Evolutionary conservation across 2,888 invertebrate species (phyloP), one percentile per base, ranked within the genome.

Genomic region (Blera fallax): DNA sequence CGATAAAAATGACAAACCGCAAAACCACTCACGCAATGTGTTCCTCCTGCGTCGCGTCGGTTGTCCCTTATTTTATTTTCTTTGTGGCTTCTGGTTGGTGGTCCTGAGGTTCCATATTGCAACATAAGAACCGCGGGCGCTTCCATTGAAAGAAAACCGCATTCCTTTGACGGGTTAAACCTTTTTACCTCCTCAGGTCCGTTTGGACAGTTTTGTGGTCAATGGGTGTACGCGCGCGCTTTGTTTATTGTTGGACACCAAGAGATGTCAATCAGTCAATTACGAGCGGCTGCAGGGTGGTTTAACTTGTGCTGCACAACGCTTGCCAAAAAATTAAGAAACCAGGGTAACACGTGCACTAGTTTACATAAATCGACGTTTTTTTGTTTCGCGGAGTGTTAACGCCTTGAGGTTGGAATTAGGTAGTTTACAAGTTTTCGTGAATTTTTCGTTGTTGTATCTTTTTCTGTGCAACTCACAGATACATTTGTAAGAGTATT

Each of bases 221-320:
- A 40, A 43, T 16, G 37, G 34, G 67, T 56, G 74, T 32, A 8
- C 48, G 24, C 50, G 67, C 37, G 11, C 16, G 56, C 64, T 62
- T 64, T 64, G 62, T 67, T 64, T 64, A 69, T 34, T 60, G 65
- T 67, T 80, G 52, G 56, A 29, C 40, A 24, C 37, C 37, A n/a
- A n/a, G n/a, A 73, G 84, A 84, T 84, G 84, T 84, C 84, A 80
- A 84, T 84, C 84, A 80, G 74, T 62, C 79, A 73, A 67, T 79
- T 83, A 67, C 29, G 32, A 10, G 64, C 18, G 54, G 58, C 64
- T 60, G 37, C 10, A 78, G 50, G 83, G 48, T 65, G 34, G 37
- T 18, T 24, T 18, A 62, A 52, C 24, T 43, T 78, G 64, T 27
- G 24, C 10, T 14, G 43, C 64, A 40, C 52, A 4, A 14, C 3